phyloP scores from a whole-genome alignment of 2,888 invertebrate species.

The Lasioglossum morio region DNA sequence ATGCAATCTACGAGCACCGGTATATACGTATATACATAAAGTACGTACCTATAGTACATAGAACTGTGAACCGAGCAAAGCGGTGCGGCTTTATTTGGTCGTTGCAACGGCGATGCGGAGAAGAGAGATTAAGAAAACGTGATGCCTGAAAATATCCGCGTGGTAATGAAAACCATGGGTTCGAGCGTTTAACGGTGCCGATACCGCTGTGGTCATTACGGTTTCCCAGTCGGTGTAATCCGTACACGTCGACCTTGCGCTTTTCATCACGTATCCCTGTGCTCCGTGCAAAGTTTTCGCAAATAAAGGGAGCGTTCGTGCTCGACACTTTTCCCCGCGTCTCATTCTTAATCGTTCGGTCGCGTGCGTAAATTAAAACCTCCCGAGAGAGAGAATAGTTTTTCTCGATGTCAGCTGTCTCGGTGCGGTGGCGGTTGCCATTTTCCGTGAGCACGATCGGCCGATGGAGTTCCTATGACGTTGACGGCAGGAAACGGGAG shows the following conservation, averaged over 20 bases:
- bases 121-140: slow-evolving; percentile 63
- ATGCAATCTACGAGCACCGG: not conserved
- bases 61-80: not conserved
- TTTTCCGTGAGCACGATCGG: not conserved
- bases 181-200: slow-evolving; percentile 31
- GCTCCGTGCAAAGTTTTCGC: slow-evolving; percentile 26
- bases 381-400: not conserved
- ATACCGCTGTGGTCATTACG: slow-evolving; percentile 35
- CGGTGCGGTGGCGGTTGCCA: not conserved
- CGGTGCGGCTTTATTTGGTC: slow-evolving; percentile 6
- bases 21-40: not conserved
- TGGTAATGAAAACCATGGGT: slow-evolving; percentile 43
- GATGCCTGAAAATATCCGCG: slow-evolving; percentile 46
- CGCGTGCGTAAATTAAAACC: not conserved
- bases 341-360: slow-evolving; percentile 14
- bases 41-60: not conserved
- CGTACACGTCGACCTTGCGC: slow-evolving; percentile 43
- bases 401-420: not conserved
- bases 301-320: slow-evolving; percentile 16
- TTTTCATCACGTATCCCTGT: slow-evolving; percentile 58
- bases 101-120: not conserved
- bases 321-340: not conserved
- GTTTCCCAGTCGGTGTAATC: slow-evolving; percentile 44
- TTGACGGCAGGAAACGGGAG: slow-evolving; percentile 19
- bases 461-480: slow-evolving; percentile 5